phyloP scores from a whole-genome alignment of 2,797 vertebrate genomes.

The Sparus aurata region DNA sequence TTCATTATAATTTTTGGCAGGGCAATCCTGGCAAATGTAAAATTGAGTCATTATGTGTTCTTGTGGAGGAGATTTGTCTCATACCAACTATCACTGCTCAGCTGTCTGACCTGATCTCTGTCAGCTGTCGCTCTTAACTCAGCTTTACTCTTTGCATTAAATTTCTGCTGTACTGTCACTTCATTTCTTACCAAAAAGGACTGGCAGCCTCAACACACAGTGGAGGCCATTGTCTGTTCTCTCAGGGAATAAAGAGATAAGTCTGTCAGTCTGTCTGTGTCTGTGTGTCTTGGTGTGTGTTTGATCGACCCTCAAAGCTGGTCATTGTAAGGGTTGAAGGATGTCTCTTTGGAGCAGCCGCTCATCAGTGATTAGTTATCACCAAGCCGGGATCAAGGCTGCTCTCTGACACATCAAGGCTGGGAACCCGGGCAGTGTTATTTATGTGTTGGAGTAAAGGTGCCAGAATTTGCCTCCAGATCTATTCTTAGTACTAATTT shows the following conservation, averaged over 20 bases:
- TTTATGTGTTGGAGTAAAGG: constrained; percentile 42
- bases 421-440: constrained; percentile 13
- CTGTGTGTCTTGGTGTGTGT: constrained; percentile 17
- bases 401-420: constrained; percentile 41
- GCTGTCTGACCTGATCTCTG: constrained; percentile 1
- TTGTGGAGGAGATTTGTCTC: constrained; percentile 13
- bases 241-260: constrained; percentile 17
- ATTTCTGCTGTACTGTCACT: not conserved
- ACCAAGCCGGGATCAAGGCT: constrained; percentile 39
- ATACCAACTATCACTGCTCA: constrained; percentile 4
- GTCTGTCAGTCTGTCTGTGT: constrained; percentile 5
- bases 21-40: not conserved
- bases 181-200: not conserved
- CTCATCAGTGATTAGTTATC: constrained; percentile 45
- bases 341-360: constrained; percentile 26
- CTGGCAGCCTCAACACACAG: constrained; percentile 11
- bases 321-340: constrained; percentile 41
- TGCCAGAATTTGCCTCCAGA: constrained; percentile 14
- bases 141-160: constrained; percentile 3
- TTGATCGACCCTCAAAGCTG: constrained; percentile 7
- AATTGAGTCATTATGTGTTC: constrained; percentile 13
- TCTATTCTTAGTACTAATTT: constrained; percentile 27
- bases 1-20: not conserved
- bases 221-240: constrained; percentile 13
- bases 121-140: constrained; percentile 33